These are phyloP conservation scores for Cylloceria caligata DNA, from an alignment of 2,888 invertebrate genomes.

Conservation along the genomic window DNA sequence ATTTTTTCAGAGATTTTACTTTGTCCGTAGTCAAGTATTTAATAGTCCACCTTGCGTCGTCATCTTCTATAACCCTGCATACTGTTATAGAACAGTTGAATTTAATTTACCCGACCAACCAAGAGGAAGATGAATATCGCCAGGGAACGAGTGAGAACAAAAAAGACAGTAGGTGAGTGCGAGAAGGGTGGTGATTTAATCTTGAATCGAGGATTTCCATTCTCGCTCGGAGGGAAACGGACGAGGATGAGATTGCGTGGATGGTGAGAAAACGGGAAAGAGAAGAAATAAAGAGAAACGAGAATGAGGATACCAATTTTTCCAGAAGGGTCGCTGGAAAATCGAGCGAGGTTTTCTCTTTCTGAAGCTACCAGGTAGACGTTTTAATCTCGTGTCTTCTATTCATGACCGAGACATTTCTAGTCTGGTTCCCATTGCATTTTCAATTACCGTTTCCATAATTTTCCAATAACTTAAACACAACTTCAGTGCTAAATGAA, in stretches of 20 bases:
- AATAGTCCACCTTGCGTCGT: background rate
- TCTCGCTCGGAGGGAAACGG: conserved; percentile 41
- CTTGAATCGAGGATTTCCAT: conserved; percentile 62
- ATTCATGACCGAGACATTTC: conserved; percentile 55
- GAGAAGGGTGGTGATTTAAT: conserved; percentile 54
- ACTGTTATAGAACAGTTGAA: conserved; percentile 2
- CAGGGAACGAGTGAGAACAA: conserved; percentile 9
- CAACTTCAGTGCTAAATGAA: background rate
- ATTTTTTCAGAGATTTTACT: too few relatives aligned
- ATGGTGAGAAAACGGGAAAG: conserved; percentile 38
- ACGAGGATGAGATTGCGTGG: conserved; percentile 52
- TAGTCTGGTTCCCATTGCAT: conserved; percentile 55
- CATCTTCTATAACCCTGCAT: background rate
- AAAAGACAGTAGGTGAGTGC: conserved; percentile 25
- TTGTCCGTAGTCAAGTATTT: background rate
- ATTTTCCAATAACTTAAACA: conserved; percentile 7
- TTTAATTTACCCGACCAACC: conserved; percentile 26
- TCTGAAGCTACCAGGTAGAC: conserved; percentile 40
- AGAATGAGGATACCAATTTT: conserved; percentile 44
- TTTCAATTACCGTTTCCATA: conserved; percentile 30
- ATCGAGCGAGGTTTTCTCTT: conserved; percentile 25
- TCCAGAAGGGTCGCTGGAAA: conserved; percentile 28
- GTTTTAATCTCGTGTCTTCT: conserved; percentile 61
- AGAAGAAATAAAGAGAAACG: conserved; percentile 42
- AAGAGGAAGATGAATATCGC: conserved; percentile 41